A percentile compares a stretch with the other conserved stretches of the same genome.
These are phyloP conservation scores for Parazoanthus darwini DNA, from an alignment of 92 coral and sea anemone species.

Conservation along the genomic window DNA sequence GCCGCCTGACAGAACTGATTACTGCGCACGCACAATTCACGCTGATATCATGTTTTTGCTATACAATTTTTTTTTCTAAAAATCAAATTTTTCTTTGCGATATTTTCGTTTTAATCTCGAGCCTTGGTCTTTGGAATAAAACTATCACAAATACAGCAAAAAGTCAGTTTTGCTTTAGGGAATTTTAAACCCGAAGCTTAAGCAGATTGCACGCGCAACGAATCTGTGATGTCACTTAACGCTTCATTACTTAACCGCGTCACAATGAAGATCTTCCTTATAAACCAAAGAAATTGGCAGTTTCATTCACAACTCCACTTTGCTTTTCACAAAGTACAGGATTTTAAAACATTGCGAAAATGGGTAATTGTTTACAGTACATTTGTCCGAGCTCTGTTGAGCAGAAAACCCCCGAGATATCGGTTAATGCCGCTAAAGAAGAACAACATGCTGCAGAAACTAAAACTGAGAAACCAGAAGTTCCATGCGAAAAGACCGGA, in stretches of 20 bases:
- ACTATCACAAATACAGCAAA: too few species aligned
- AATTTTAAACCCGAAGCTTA: neutral
- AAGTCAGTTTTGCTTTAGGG: too few species aligned
- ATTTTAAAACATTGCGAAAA: neutral
- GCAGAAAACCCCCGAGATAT: too few species aligned
- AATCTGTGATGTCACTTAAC: neutral
- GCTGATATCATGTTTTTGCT: too few species aligned
- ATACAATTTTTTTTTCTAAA: too few species aligned
- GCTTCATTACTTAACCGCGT: neutral
- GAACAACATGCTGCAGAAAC: neutral
- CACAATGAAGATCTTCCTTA: neutral
- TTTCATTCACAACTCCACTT: neutral
- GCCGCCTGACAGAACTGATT: too few species aligned
- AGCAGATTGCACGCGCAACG: neutral
- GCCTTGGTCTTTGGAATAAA: too few species aligned
- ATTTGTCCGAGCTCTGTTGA: slow-evolving; percentile 1
- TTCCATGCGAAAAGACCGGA: neutral
- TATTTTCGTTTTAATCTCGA: too few species aligned
- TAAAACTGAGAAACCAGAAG: neutral
- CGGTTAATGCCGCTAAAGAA: neutral
- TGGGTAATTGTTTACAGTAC: neutral
- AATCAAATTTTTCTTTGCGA: too few species aligned
- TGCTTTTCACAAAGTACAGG: neutral
- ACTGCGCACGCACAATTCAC: too few species aligned
- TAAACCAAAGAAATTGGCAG: too few species aligned